Base-by-base conservation (phyloP, 2,888 invertebrate genomes). In the Lithophane semibrunnea region DNA sequence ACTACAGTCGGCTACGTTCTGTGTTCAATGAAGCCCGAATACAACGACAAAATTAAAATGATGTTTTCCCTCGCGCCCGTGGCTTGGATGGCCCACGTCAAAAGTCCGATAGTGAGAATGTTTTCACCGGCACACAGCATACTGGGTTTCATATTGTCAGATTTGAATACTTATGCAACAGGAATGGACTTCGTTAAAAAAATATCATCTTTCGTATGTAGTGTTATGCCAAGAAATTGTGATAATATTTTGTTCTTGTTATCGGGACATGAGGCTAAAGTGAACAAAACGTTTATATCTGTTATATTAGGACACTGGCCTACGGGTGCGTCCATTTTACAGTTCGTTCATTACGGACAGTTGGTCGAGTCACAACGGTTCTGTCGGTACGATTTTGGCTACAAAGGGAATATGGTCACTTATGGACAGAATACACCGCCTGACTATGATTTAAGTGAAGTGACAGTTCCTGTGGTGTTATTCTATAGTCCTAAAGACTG, bases 271-370 rank as follows among this genome's bases (percentile, higher is more conserved):
- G 90, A 93, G 18, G 84, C 86, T 44, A 92, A 91, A 58, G 88
- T 94, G 18, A 91, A 93, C 9, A 81, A 97, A 93, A 96, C 97
- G 0, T 93, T 97, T 88, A 80, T 97, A 60, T 97, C 98, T 0
- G 95, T 97, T 0, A 95, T 98, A 47, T 86, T 97, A 4, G 97
- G 97, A 0, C 98, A 98, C 75, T 83, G 96, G n/a, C 98, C 98
- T 0, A 96, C 97, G 1, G 97, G 97, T 0, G 94, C 97, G 0
- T 97, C 97, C 0, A 93, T 94, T 0, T 90, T 95, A 61, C 97
- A 97, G 83, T 92, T 97, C 42, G 75, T 94, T 0, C 97, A 96
- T 85, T 96, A 94, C 71, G 95, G 94, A 0, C 96, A 96, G 69
- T 81, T 95, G 37, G 91, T 93, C 18, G 79, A 90, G 3, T 94